Evolutionary conservation across 2,888 invertebrate genomes (phyloP).

Genomic region (Drosophila nr. perissopoda): DNA sequence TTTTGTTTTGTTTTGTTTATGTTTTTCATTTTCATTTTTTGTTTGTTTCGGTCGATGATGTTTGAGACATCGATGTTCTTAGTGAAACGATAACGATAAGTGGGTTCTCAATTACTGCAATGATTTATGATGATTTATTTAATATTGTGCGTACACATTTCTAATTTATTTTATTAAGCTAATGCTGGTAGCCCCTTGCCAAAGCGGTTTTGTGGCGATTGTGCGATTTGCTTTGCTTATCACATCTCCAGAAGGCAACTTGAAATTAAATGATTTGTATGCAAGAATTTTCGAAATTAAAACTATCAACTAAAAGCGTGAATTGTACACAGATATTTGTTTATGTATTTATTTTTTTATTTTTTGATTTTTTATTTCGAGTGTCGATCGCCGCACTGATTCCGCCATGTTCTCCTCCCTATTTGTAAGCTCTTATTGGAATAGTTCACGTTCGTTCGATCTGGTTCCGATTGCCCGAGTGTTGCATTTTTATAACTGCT

Average conservation of each 20-base stretch:
- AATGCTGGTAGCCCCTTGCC: not conserved
- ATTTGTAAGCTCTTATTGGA: not conserved
- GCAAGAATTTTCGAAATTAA: not conserved
- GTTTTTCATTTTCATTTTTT: not conserved
- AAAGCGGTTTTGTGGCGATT: not conserved
- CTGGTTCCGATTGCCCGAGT: not conserved
- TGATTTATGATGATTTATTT: too few species aligned
- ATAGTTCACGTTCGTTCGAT: not conserved
- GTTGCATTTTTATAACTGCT: not conserved
- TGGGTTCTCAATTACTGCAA: too few species aligned
- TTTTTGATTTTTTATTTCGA: too few species aligned
- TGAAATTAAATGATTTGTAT: not conserved
- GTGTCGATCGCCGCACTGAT: not conserved
- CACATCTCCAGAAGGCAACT: not conserved
- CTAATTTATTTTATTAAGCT: too few species aligned
- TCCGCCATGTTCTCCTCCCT: not conserved
- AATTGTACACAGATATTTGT: not conserved
- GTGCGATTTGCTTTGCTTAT: not conserved
- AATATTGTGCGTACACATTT: too few species aligned
- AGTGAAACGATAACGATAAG: not conserved
- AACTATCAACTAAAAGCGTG: not conserved
- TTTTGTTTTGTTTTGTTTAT: constrained; percentile 43
- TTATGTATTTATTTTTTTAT: not conserved
- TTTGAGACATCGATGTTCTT: not conserved
- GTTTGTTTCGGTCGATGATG: constrained; percentile 22